phyloP scores from a whole-genome alignment of 2,113 vertebrate genomes.

The Zosterops japonicus region DNA sequence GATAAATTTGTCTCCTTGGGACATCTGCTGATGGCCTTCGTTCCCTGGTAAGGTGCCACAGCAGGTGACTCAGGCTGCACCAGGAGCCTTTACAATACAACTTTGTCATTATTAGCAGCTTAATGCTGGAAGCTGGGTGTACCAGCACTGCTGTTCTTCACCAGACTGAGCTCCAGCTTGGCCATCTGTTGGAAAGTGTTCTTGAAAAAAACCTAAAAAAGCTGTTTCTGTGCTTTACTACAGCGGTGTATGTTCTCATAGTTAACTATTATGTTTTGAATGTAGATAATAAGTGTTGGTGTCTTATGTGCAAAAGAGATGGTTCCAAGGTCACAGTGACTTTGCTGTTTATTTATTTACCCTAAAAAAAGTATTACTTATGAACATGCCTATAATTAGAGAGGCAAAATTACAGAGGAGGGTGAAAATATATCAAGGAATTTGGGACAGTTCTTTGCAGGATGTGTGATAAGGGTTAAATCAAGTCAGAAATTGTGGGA shows the following conservation, averaged over 20 bases:
- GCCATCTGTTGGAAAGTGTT: background rate
- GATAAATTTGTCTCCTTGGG: constrained; percentile 9
- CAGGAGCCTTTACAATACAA: background rate
- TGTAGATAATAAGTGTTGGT: background rate
- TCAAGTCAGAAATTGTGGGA: background rate
- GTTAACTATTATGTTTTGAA: background rate
- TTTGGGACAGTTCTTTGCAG: background rate
- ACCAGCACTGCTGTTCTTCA: background rate
- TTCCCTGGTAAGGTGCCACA: background rate
- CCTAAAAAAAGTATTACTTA: background rate
- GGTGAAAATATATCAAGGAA: background rate
- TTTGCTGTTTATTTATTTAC: background rate
- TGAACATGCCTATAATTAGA: background rate
- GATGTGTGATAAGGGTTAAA: background rate
- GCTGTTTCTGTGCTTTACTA: background rate
- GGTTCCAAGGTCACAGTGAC: constrained; percentile 7
- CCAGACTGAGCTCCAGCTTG: constrained; percentile 2
- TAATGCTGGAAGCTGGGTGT: background rate
- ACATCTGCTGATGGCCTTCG: background rate
- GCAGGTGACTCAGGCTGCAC: background rate
- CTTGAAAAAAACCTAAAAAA: background rate
- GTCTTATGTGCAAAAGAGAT: background rate
- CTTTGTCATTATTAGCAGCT: background rate
- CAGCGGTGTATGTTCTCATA: background rate
- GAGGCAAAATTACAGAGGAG: background rate